A percentile compares a stretch with the other conserved stretches of the same genome.
Evolutionary conservation across 2,888 invertebrate genomes (phyloP).

Genomic region (Mimachlamys varia): DNA sequence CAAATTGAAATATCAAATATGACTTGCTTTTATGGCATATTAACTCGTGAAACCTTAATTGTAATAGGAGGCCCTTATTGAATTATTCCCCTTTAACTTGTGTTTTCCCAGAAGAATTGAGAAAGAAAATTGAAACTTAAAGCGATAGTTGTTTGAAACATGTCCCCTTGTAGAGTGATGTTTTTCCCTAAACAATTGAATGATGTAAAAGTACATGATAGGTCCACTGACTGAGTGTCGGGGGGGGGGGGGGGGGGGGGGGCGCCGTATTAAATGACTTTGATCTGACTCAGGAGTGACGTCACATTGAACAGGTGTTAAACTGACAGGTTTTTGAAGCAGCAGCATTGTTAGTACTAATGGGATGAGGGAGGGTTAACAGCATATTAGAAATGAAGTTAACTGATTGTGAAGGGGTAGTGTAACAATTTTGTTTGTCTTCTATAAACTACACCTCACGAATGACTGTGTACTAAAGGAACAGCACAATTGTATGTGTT

Average conservation of each 20-base stretch:
- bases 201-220: background rate
- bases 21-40: slow-evolving; percentile 17
- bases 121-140: slow-evolving; percentile 18
- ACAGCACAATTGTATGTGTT: too few relatives aligned
- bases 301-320: too few relatives aligned
- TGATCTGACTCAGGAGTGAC: background rate
- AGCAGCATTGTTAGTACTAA: too few relatives aligned
- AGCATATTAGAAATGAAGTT: too few relatives aligned
- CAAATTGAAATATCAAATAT: slow-evolving; percentile 31
- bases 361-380: too few relatives aligned
- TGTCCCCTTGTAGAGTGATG: background rate
- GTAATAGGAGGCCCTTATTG: slow-evolving; percentile 12
- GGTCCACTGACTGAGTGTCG: background rate
- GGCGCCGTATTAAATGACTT: too few relatives aligned
- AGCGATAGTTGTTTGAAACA: background rate
- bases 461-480: too few relatives aligned
- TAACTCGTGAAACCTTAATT: background rate
- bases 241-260: too few relatives aligned
- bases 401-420: too few relatives aligned
- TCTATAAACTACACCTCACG: too few relatives aligned
- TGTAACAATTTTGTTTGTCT: too few relatives aligned
- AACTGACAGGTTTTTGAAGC: too few relatives aligned
- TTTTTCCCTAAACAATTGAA: background rate
- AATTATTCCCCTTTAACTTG: slow-evolving; percentile 8
- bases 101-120: background rate